Base-by-base conservation (phyloP, 1,140 invertebrate genomes). In the Formica exsecta region DNA sequence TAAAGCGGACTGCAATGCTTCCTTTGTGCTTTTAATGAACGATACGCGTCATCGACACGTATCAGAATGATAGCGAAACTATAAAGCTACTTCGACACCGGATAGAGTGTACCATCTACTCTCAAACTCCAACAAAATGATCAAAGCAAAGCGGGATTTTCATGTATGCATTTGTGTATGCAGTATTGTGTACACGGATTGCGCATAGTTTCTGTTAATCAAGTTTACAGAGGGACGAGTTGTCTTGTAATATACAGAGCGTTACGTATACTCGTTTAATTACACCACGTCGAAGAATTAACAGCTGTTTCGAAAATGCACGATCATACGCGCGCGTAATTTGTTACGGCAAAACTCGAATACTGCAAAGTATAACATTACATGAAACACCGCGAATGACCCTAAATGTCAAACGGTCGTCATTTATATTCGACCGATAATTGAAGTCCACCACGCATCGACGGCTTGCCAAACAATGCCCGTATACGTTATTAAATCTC, bases 11-110 rank as follows among this genome's bases (percentile, higher is more conserved):
- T 29, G 68, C 68, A 19, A 25, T 38, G 66, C 25, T 74, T 51
- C 79, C 79, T 83, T 83, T 83, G 79, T 83, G 79, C 68, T 83
- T 83, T 83, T 83, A 83, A 83, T 83, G 79, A 83, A 83, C 68
- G 79, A 61, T 74, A 74, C 54, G 38, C 79, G 54, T 61, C 68
- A 83, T 83, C 79, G 79, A 83, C 79, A 74, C 68, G 68, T 80
- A 80, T 80, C 65, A 19, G 32, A 83, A 74, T 61, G 68, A 73
- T 74, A 83, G 54, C 36, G 65, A 81, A 81, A 64, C 70, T 73
- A 36, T 44, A 62, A 36, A 85, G 44, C 61, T 68, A 79, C 64
- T 86, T 68, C 51, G 75, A 86, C 57, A 77, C 3, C 44, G 16
- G 74, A 66, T 41, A 80, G 48, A 68, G 75, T 59, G 44, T 36